Conservation (phyloP, 2,113 vertebrate genomes). For the Saccopteryx bilineata region DNA sequence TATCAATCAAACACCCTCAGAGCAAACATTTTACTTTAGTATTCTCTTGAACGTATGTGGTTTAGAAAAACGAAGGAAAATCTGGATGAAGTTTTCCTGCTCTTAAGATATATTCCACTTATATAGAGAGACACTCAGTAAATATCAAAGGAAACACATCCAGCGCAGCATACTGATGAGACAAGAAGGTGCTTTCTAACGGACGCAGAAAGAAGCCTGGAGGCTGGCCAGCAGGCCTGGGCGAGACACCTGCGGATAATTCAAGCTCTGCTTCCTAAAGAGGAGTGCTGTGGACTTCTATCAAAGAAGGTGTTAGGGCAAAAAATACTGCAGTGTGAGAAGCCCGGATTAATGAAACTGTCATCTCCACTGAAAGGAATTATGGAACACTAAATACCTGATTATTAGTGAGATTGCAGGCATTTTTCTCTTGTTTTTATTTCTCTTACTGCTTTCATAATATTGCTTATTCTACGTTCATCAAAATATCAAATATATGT, state of each 20-base stretch:
- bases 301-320: not conserved
- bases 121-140: not conserved
- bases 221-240: not conserved
- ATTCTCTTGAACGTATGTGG: not conserved
- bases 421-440: not conserved
- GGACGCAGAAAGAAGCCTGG: not conserved
- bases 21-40: not conserved
- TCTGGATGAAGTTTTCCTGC: not conserved
- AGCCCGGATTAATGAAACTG: not conserved
- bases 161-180: not conserved
- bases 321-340: not conserved
- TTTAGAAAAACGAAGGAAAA: not conserved
- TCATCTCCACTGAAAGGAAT: not conserved
- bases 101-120: not conserved
- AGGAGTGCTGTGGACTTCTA: not conserved
- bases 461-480: not conserved
- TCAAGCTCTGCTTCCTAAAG: not conserved
- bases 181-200: not conserved
- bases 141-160: not conserved
- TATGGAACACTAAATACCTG: not conserved
- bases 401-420: not conserved
- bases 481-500: not conserved
- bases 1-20: not conserved
- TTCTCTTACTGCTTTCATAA: not conserved
- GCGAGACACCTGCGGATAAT: not conserved